Base-by-base conservation (phyloP, 2,797 vertebrate genomes). In the Cyprinella venusta region DNA sequence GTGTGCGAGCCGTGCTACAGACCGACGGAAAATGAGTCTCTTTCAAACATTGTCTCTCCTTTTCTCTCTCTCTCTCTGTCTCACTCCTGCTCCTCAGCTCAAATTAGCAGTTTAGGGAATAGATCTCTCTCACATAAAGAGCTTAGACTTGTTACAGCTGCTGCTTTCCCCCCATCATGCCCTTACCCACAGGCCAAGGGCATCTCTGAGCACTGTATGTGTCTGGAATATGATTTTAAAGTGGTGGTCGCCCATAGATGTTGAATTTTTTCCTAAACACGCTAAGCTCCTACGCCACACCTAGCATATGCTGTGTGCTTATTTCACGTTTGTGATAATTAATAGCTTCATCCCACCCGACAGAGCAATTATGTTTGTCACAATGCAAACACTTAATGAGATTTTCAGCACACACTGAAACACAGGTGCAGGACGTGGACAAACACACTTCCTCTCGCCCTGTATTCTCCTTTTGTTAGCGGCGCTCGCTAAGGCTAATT, bases 31-130 rank as follows among this genome's bases (percentile, higher is more conserved):
- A 85, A 76, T 30, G 33, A 78, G 56, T 52, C 68, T 87, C 48
- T 68, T 89, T 85, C 59, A 26, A 63, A 67, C 42, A 54, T 42
- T 54, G 33, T 91, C 90, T 91, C 90, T 90, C 61, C 48, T 64
- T 48, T 76, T 76, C 63, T 90, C 91, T 91, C 92, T 91, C 92
- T 90, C 90, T 89, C 89, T 90, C 91, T 91, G 90, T 90, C 59
- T 83, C 81, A 59, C 26, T 48, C 88, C 45, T 68, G 61, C 74
- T 81, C 40, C 82, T 67, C 61, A 67, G 38, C 70, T 74, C 93
- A 94, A 94, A 94, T 94, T 94, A 91, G 92, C 89, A 93, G 93
- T 90, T 89, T 80, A 87, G 92, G 92, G 93, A 94, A 94, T 94
- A 92, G 90, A 87, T 91, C 88, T 91, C 91, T 93, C 89, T 93